Evolutionary conservation across 1,140 invertebrate genomes (phyloP).

Genomic region (Proales similis): DNA sequence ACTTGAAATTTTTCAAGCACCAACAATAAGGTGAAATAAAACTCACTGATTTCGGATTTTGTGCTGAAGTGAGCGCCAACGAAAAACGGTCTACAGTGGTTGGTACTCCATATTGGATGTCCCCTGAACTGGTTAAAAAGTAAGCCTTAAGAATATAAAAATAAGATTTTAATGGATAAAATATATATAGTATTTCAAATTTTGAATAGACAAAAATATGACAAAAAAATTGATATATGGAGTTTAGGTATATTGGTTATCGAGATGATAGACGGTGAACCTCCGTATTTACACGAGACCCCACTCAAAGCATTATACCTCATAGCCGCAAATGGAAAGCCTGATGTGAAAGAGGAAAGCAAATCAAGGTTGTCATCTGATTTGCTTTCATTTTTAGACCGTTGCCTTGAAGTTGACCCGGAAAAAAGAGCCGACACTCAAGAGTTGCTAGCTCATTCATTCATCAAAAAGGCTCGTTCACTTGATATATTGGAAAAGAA

Average conservation of each 20-base stretch:
- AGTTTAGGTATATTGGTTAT: slow-evolving; percentile 53
- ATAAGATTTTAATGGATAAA: background rate
- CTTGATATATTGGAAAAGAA: slow-evolving; percentile 7
- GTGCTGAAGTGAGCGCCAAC: slow-evolving; percentile 49
- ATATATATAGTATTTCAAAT: background rate
- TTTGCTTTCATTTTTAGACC: slow-evolving; percentile 29
- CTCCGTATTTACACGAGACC: slow-evolving; percentile 52
- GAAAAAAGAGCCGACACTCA: slow-evolving; percentile 22
- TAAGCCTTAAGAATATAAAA: slow-evolving; percentile 21
- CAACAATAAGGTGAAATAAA: slow-evolving; percentile 49
- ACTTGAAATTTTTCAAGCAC: background rate
- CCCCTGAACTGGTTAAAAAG: slow-evolving; percentile 44
- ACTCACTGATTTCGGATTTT: slow-evolving; percentile 54
- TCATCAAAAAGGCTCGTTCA: slow-evolving; percentile 7
- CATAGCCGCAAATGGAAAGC: slow-evolving; percentile 49
- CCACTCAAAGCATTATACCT: slow-evolving; percentile 47
- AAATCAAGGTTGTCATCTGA: slow-evolving; percentile 19
- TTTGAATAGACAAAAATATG: slow-evolving; percentile 46
- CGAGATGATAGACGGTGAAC: slow-evolving; percentile 54
- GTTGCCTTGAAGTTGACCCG: slow-evolving; percentile 37
- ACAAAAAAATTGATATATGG: slow-evolving; percentile 53
- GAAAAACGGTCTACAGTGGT: slow-evolving; percentile 52
- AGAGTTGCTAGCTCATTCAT: slow-evolving; percentile 35
- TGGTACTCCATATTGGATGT: slow-evolving; percentile 54
- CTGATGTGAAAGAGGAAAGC: slow-evolving; percentile 41